These are phyloP conservation scores for Drosophila neutralis DNA, from an alignment of 2,888 invertebrate genomes.

Conservation along the genomic window DNA sequence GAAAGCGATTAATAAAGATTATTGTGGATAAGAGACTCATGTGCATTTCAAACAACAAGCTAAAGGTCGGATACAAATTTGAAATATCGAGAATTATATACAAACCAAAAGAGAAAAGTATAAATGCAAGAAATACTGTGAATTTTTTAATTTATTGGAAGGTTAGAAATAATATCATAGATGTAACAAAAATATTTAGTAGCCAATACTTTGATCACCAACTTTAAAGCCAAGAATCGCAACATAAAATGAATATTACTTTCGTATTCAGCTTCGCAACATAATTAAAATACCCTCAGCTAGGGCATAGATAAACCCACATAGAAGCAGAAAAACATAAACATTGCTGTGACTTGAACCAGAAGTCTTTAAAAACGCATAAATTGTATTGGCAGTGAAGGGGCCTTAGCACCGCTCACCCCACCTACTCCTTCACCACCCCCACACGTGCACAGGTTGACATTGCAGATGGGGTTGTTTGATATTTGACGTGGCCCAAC, in stretches of 20 bases:
- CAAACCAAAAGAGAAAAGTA: not conserved
- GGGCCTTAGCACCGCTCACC: not conserved
- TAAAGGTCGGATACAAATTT: not conserved
- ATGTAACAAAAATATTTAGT: not conserved
- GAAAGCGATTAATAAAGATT: not conserved
- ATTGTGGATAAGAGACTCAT: no score
- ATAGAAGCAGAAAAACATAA: constrained; percentile 37
- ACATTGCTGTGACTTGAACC: constrained; percentile 31
- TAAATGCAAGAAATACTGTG: not conserved
- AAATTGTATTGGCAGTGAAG: constrained; percentile 52
- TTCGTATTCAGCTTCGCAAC: not conserved
- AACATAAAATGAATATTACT: not conserved
- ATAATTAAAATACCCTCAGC: not conserved
- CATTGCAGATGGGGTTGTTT: constrained; percentile 57
- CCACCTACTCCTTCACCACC: not conserved
- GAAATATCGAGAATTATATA: not conserved
- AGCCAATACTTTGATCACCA: not conserved
- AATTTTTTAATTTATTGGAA: not conserved
- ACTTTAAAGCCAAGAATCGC: not conserved
- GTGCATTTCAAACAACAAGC: not conserved
- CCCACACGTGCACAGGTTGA: constrained; percentile 35
- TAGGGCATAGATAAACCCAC: constrained; percentile 30
- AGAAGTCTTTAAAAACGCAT: constrained; percentile 74
- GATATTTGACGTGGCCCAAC: constrained; percentile 38
- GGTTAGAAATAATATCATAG: not conserved